These are phyloP conservation scores for Acanthurus leucopareius DNA, from an alignment of 2,797 vertebrate species.

Conservation along the genomic window DNA sequence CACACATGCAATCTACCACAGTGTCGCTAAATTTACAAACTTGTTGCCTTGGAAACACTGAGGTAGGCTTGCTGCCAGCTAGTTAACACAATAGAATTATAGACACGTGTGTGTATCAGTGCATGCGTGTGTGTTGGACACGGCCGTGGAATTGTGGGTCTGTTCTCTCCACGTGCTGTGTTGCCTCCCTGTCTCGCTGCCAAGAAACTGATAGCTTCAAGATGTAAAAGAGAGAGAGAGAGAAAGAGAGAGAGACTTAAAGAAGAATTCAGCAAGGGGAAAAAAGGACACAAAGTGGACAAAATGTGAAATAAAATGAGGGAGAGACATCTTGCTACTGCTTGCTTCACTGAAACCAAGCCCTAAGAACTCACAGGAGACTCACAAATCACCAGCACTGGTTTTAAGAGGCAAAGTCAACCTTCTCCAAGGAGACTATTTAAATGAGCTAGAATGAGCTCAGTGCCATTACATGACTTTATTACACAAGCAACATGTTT, in stretches of 20 bases:
- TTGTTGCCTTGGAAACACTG: constrained; percentile 78
- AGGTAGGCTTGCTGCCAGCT: constrained; percentile 66
- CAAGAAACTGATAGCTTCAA: constrained; percentile 81
- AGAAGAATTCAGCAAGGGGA: constrained; percentile 35
- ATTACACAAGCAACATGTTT: constrained; percentile 68
- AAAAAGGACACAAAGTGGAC: constrained; percentile 66
- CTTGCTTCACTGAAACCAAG: constrained; percentile 72
- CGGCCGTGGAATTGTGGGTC: constrained; percentile 69
- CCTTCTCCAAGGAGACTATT: constrained; percentile 74
- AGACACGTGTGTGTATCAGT: constrained; percentile 60
- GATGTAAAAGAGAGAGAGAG: constrained; percentile 71
- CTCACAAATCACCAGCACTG: constrained; percentile 67
- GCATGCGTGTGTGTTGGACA: constrained; percentile 49
- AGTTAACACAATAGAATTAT: constrained; percentile 74
- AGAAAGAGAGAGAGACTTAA: constrained; percentile 38
- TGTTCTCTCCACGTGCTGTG: constrained; percentile 71
- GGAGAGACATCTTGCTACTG: constrained; percentile 73
- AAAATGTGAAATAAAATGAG: constrained; percentile 69
- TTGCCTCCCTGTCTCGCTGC: constrained; percentile 67
- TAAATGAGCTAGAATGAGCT: constrained; percentile 71
- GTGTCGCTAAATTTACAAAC: constrained; percentile 65
- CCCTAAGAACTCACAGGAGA: constrained; percentile 62
- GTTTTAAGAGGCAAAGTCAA: constrained; percentile 72
- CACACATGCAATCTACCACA: constrained; percentile 24
- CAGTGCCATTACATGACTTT: constrained; percentile 69